Base-by-base conservation (phyloP, 2,888 invertebrate genomes). In the Boloria euphrosyne region DNA sequence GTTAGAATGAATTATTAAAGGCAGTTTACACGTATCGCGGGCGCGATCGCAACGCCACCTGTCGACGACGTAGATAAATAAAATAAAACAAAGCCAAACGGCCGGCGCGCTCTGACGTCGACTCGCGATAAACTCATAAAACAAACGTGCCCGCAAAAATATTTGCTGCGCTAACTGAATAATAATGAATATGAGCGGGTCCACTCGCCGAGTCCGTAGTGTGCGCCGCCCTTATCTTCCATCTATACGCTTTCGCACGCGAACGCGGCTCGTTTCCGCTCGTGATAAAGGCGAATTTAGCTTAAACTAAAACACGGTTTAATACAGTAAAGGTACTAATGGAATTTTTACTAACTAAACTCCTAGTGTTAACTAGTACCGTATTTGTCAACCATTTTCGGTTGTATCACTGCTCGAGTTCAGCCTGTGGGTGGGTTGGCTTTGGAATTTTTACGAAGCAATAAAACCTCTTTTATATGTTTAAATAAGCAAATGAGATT, bases 31-130 rank as follows among this genome's bases (percentile, higher is more conserved):
- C 83, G 80, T 84, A 87, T 84, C 85, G 80, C 80, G 77, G 71
- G 79, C 81, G 70, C 80, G 73, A 83, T 84, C 83, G 82, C 71
- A 78, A 79, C 83, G 86, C 86, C 90, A 90, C 87, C 89, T 90
- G 88, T 84, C 87, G 85, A 65, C 83, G 83, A 81, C 79, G 78
- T 73, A 82, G 74, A 80, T 78, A 80, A 84, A 88, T 87, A 85
- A 87, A 78, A 72, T 31, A 71, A 76, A 74, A 78, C 74, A 77
- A 75, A 72, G 31, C 31, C 70, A 75, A 69, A 73, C 77, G 52
- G 61, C 54, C 67, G 50, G 57, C 54, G 67, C 69, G 60, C 60
- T 64, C 61, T 61, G 67, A 67, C 70, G 71, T 64, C 66, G 69
- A 66, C 62, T 71, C 69, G 75, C 73, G 70, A 74, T 74, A 73